Conservation (phyloP, 2,797 vertebrate species). For the Nannoperca australis region DNA sequence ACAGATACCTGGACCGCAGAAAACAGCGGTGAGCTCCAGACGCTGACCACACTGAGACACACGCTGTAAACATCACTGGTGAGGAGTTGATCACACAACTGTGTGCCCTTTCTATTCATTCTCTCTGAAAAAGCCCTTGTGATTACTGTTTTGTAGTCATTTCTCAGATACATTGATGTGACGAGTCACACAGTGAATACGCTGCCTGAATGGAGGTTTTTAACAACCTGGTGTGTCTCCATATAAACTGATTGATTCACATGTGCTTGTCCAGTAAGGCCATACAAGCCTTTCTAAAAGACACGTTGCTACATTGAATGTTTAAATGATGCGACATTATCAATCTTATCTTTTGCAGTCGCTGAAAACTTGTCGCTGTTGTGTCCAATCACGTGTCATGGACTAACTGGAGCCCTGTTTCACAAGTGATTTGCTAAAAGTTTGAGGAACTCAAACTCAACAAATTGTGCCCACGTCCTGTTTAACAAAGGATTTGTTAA, state of each 20-base stretch:
- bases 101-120: neutral
- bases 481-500: too few species aligned
- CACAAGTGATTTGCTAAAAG: too few species aligned
- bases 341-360: too few species aligned
- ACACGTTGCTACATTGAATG: neutral
- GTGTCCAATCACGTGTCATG: neutral
- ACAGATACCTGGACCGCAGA: slow-evolving; percentile 88
- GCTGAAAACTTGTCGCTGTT: too few species aligned
- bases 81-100: neutral
- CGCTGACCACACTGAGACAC: neutral
- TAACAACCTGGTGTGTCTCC: neutral
- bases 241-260: slow-evolving; percentile 9
- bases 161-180: neutral
- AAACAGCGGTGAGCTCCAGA: neutral
- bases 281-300: neutral
- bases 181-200: too few species aligned
- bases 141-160: neutral
- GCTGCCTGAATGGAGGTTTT: neutral
- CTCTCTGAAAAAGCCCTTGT: neutral
- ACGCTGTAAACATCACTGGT: neutral
- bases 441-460: too few species aligned
- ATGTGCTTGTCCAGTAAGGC: neutral
- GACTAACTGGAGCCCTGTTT: too few species aligned
- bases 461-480: too few species aligned
- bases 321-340: neutral